A percentile compares a stretch with the other conserved stretches of the same genome.
Conservation (phyloP, 2,113 vertebrate species). For the Mola mola region DNA sequence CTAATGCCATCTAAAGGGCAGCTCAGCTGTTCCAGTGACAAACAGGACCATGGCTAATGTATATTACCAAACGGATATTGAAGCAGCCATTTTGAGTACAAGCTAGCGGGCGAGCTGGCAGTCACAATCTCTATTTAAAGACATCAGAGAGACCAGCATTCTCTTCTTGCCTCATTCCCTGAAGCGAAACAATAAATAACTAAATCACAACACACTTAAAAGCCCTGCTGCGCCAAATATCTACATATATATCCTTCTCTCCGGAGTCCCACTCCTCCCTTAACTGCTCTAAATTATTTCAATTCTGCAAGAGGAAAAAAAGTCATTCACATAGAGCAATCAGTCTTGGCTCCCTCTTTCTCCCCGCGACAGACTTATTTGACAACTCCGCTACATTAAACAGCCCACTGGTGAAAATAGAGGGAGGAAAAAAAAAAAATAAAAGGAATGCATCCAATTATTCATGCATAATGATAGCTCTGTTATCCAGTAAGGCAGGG, state of each 20-base stretch:
- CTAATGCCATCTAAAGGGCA: constrained; percentile 69
- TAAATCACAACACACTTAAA: constrained; percentile 74
- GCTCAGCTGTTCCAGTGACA: constrained; percentile 67
- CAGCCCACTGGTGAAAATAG: constrained; percentile 61
- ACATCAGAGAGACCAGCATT: constrained; percentile 58
- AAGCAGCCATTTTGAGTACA: constrained; percentile 50
- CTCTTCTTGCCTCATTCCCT: constrained; percentile 50
- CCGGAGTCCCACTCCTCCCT: constrained; percentile 45
- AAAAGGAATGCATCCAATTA: constrained; percentile 74
- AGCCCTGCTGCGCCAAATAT: constrained; percentile 48
- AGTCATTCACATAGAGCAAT: constrained; percentile 67
- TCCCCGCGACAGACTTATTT: constrained; percentile 53
- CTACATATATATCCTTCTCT: constrained; percentile 56
- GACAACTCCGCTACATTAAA: constrained; percentile 70
- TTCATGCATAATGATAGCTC: constrained; percentile 79
- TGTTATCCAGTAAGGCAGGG: constrained; percentile 68
- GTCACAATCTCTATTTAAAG: constrained; percentile 71
- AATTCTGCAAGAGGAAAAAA: constrained; percentile 49
- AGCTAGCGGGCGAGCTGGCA: constrained; percentile 48
- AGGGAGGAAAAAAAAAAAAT: constrained; percentile 19
- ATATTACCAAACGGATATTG: constrained; percentile 61
- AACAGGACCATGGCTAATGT: constrained; percentile 60
- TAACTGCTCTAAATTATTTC: constrained; percentile 68
- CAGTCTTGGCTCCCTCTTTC: constrained; percentile 48
- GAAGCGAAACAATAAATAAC: constrained; percentile 72